Conservation (phyloP, 2,113 vertebrate species). For the Bubalus kerabau region DNA sequence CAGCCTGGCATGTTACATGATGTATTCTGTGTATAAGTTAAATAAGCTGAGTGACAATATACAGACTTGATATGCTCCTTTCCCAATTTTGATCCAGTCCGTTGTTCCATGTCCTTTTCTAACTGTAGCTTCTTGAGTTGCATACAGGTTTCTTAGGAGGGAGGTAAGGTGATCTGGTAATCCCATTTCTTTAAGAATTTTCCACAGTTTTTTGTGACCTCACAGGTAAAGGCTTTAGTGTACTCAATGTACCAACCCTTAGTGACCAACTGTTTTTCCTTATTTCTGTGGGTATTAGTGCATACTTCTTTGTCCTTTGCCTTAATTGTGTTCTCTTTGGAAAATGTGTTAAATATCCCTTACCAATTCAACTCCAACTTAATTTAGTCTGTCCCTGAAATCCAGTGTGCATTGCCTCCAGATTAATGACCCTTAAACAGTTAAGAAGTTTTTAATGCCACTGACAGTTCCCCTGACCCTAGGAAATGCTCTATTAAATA, state of each 20-base stretch:
- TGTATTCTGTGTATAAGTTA: neutral
- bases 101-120: neutral
- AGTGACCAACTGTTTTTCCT: neutral
- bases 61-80: neutral
- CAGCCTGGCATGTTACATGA: neutral
- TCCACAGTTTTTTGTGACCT: neutral
- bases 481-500: constrained; percentile 44
- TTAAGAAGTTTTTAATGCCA: constrained; percentile 24
- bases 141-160: neutral
- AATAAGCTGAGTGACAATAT: neutral
- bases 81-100: neutral
- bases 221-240: neutral
- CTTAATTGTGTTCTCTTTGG: neutral
- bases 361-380: neutral
- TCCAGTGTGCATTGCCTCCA: neutral
- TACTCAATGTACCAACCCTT: neutral
- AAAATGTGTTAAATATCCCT: neutral
- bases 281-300: neutral
- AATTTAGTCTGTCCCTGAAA: neutral
- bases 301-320: neutral
- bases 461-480: constrained; percentile 27
- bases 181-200: neutral
- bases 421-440: constrained; percentile 24
- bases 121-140: neutral
- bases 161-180: neutral